Evolutionary conservation across 2,888 invertebrate species (phyloP).

Genomic region (Conus canariensis): DNA sequence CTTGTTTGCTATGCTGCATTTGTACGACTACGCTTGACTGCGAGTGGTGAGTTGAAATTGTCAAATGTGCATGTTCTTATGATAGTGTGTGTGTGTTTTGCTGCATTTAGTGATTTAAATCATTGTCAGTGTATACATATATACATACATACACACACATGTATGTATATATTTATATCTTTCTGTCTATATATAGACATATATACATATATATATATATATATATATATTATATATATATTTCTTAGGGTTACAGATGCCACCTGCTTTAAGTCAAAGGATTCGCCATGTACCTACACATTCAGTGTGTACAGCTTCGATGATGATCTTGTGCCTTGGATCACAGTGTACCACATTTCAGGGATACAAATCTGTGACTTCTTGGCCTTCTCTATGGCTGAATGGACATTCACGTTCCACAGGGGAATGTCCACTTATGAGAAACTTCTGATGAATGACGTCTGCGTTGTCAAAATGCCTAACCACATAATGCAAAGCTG

Average conservation of each 20-base stretch:
- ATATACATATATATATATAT: background rate
- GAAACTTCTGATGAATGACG: conserved; percentile 19
- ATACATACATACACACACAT: too few species aligned
- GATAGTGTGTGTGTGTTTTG: too few species aligned
- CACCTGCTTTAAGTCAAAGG: conserved; percentile 12
- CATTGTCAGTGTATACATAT: too few species aligned
- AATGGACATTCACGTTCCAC: conserved; percentile 10
- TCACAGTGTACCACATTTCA: conserved; percentile 22
- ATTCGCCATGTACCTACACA: background rate
- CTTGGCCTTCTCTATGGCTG: conserved; percentile 17
- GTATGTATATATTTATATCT: too few species aligned
- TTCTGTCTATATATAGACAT: background rate
- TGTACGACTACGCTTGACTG: too few species aligned
- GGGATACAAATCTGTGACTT: background rate
- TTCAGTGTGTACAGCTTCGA: background rate
- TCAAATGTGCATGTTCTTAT: too few species aligned
- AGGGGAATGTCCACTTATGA: conserved; percentile 5
- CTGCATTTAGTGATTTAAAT: too few species aligned
- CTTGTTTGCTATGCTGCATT: too few species aligned
- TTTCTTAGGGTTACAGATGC: conserved; percentile 21
- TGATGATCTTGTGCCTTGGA: conserved; percentile 11
- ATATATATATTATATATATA: background rate
- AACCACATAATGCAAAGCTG: conserved; percentile 10
- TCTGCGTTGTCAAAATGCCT: conserved; percentile 8
- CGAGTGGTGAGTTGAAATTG: too few species aligned